phyloP scores from a whole-genome alignment of 2,888 invertebrate genomes.

The Tachystola acroxantha region DNA sequence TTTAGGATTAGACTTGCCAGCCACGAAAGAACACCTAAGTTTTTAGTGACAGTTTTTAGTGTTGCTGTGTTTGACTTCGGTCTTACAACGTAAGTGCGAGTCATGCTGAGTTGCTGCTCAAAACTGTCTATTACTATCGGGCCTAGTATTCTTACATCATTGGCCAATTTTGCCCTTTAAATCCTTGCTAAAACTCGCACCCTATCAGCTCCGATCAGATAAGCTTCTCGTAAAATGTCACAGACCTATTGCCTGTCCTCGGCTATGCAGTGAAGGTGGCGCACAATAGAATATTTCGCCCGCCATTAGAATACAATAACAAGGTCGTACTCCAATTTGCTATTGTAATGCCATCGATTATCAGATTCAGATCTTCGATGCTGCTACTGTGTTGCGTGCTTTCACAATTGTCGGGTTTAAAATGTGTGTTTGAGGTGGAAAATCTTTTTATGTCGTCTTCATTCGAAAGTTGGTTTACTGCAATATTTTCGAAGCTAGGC shows the following conservation, averaged over 20 bases:
- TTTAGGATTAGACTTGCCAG: too few relatives aligned
- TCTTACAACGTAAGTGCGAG: too few relatives aligned
- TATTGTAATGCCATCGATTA: constrained; percentile 20
- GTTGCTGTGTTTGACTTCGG: too few relatives aligned
- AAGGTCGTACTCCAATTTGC: constrained; percentile 47
- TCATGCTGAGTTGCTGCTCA: too few relatives aligned
- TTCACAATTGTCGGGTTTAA: constrained; percentile 22
- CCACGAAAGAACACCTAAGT: too few relatives aligned
- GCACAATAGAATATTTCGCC: constrained; percentile 57
- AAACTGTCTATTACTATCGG: too few relatives aligned
- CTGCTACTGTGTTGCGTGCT: constrained; percentile 10
- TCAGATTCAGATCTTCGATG: constrained; percentile 10
- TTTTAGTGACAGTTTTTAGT: too few relatives aligned
- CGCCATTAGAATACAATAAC: constrained; percentile 62
- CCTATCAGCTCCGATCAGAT: background rate
- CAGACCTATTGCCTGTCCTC: constrained; percentile 4
- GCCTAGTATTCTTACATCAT: too few relatives aligned
- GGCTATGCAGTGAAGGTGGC: constrained; percentile 29
- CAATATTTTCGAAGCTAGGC: too few relatives aligned
- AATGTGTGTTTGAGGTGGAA: too few relatives aligned
- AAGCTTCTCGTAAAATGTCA: background rate
- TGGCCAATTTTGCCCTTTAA: background rate
- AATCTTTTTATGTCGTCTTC: too few relatives aligned
- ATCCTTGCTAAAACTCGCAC: background rate
- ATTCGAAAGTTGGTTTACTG: too few relatives aligned